Conservation (phyloP, 2,888 invertebrate genomes). For the Platynereis dumerilii region DNA sequence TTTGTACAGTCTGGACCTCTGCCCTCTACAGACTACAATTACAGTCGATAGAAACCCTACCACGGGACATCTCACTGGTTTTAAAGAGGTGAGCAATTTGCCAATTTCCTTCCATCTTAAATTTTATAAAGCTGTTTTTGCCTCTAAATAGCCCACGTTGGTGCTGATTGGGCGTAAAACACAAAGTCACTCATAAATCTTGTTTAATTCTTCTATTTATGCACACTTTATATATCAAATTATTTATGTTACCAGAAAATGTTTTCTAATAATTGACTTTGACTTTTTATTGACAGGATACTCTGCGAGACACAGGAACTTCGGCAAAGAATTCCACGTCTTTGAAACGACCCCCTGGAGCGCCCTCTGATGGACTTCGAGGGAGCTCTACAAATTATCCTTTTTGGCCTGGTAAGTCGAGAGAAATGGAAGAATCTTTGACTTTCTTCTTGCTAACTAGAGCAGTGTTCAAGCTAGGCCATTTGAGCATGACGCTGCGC, state of each 20-base stretch:
- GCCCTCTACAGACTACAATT: conserved; percentile 55
- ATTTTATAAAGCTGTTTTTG: no score
- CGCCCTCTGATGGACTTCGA: conserved; percentile 73
- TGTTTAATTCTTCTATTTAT: no score
- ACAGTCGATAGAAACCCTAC: conserved; percentile 76
- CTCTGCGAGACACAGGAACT: conserved; percentile 67
- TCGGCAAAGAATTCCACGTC: conserved; percentile 80
- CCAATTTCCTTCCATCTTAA: no score
- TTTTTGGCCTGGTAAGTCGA: conserved; percentile 78
- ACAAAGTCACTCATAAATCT: no score
- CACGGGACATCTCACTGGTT: conserved; percentile 78
- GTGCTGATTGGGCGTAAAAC: no score
- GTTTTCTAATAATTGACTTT: no score
- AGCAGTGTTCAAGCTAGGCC: no score
- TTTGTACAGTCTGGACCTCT: conserved; percentile 45
- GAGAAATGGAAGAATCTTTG: background rate
- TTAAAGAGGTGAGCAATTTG: conserved; percentile 65
- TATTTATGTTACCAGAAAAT: no score
- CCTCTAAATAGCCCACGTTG: no score
- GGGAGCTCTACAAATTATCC: conserved; percentile 83
- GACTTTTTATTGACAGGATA: conserved; percentile 11
- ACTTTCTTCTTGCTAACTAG: background rate
- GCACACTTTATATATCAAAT: no score
- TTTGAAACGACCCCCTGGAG: conserved; percentile 78
- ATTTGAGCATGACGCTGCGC: no score